phyloP scores from a whole-genome alignment of 2,797 vertebrate species.

The Peromyscus eremicus region DNA sequence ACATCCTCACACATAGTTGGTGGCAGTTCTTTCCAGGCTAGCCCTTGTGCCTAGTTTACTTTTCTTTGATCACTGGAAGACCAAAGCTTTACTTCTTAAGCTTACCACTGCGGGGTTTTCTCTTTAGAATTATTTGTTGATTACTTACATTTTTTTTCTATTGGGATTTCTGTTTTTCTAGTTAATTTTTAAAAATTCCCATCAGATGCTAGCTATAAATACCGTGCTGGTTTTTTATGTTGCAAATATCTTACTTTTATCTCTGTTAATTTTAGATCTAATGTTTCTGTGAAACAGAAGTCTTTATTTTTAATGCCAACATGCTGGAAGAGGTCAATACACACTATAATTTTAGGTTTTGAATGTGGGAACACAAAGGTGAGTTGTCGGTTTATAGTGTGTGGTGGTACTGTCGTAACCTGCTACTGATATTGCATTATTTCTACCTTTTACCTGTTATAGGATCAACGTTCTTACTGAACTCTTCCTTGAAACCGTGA shows the following conservation, averaged over 20 bases:
- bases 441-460: background rate
- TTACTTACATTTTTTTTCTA: background rate
- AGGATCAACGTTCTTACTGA: background rate
- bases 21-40: background rate
- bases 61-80: slow-evolving; percentile 5
- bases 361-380: background rate
- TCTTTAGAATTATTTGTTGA: background rate
- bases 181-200: background rate
- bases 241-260: background rate
- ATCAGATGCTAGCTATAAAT: slow-evolving; percentile 27
- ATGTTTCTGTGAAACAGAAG: slow-evolving; percentile 17
- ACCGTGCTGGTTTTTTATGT: background rate
- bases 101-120: background rate
- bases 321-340: background rate
- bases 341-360: slow-evolving; percentile 1
- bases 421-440: background rate
- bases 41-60: background rate
- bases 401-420: background rate
- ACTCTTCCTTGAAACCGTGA: background rate
- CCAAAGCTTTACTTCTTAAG: background rate
- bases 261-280: background rate
- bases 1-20: too few relatives aligned
- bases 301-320: slow-evolving; percentile 3
- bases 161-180: background rate
- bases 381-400: background rate